Evolutionary conservation across 2,113 vertebrate genomes (phyloP), one percentile per base, ranked within the genome.

Genomic region (Mastomys natalensis): DNA sequence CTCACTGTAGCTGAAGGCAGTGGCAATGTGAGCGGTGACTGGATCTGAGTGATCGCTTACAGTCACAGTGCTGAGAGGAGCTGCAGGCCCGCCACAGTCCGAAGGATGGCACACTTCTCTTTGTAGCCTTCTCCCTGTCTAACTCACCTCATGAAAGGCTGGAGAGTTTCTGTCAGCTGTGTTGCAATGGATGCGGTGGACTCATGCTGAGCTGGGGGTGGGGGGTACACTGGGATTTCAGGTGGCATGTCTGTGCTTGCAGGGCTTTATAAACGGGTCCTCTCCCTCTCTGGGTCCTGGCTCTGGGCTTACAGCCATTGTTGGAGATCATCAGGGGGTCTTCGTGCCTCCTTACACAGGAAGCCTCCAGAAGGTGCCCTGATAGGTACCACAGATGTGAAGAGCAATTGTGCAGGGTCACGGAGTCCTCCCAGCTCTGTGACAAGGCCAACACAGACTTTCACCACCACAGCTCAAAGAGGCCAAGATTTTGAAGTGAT

Each of bases 101-200:
- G 8, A 93, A 87, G 95, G 96, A 93, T 89, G 96, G 96, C 97
- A 97, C 98, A 92, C 98, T 89, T 96, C 98, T 97, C 97, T 96
- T 95, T 16, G 94, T 95, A 55, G 96, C 4, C 64, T 31, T 66
- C 64, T 66, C 64, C 64, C 95, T 81, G 97, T 93, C 80, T 90
- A 19, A 3, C 96, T 97, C 81, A 74, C 95, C 74, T 81, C 87
- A 22, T 45, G 48, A 95, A 58, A 48, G 92, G 90, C 97, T 88
- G 93, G 89, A 96, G 95, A 98, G 98, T 98, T 99, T 99, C 98
- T 98, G 98, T 98, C 98, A 97, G 95, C 98, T 31, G 97, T 99
- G 98, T 99, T 98, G 98, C 98, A 99, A 98, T 0, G 98, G 98
- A 98, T 97, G 84, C 94, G 97, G 48, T 91, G 95, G 99, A 99